phyloP scores from a whole-genome alignment of 30 jellyfish, hydroid and myxozoan genomes.

The Aurelia aurita region DNA sequence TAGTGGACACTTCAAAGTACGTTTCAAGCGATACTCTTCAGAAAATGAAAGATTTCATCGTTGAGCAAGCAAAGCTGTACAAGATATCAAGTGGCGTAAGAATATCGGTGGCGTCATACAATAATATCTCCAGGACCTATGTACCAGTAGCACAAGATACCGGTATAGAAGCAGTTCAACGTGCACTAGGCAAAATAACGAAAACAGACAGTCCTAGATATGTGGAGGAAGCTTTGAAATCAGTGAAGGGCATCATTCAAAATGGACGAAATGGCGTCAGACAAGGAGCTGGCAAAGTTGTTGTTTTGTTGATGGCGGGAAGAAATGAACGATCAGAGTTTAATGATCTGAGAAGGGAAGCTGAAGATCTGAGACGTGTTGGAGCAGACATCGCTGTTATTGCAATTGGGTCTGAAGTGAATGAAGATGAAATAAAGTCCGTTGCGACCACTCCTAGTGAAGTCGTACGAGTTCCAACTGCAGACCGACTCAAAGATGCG shows the following conservation, averaged over 20 bases:
- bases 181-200: slow-evolving; percentile 12
- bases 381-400: slow-evolving; percentile 39
- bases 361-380: background rate
- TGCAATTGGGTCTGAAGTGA: slow-evolving; percentile 45
- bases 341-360: slow-evolving; percentile 4
- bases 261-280: slow-evolving; percentile 14
- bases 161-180: background rate
- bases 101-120: slow-evolving; percentile 23
- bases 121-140: background rate
- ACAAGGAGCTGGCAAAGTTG: slow-evolving; percentile 45
- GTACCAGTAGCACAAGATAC: slow-evolving; percentile 22
- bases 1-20: slow-evolving; percentile 37
- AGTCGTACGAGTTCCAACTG: slow-evolving; percentile 5
- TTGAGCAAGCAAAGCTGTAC: slow-evolving; percentile 14
- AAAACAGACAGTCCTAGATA: slow-evolving; percentile 37
- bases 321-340: slow-evolving; percentile 4
- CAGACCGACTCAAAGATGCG: slow-evolving; percentile 9
- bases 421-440: slow-evolving; percentile 8
- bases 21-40: slow-evolving; percentile 15
- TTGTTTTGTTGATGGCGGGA: slow-evolving; percentile 37
- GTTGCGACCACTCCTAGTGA: slow-evolving; percentile 11
- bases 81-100: slow-evolving; percentile 8
- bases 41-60: slow-evolving; percentile 42
- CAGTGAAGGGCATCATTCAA: background rate
- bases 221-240: slow-evolving; percentile 1